A percentile compares a stretch with the other conserved stretches of the same genome.
phyloP scores from a whole-genome alignment of 2,113 vertebrate genomes.

The Lucifuga dentata region DNA sequence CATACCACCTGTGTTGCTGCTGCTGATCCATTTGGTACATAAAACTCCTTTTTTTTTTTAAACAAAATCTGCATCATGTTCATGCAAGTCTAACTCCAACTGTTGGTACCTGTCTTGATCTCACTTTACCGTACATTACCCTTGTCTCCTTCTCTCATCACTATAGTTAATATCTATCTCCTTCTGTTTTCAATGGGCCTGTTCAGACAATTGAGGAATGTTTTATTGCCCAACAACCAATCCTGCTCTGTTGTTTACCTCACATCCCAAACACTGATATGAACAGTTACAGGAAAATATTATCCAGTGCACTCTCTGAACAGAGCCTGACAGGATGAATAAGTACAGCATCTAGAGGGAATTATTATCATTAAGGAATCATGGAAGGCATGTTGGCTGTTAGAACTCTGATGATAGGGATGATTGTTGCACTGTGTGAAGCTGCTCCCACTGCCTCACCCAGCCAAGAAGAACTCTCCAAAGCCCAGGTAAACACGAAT shows the following conservation, averaged over 20 bases:
- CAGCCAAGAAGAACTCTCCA: constrained; percentile 41
- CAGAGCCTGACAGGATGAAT: not conserved
- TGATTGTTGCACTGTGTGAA: constrained; percentile 11
- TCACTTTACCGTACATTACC: not conserved
- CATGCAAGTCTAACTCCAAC: not conserved
- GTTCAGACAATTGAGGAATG: constrained; percentile 60
- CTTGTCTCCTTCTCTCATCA: not conserved
- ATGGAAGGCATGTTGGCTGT: constrained; percentile 33
- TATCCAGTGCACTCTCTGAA: not conserved
- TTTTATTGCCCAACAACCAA: constrained; percentile 28
- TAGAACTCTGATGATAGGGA: constrained; percentile 5
- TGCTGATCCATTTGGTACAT: not conserved
- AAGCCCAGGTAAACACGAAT: constrained; percentile 66
- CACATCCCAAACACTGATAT: constrained; percentile 19
- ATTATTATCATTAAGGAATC: not conserved
- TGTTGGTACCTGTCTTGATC: not conserved
- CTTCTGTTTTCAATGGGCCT: constrained; percentile 9
- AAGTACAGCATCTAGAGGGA: not conserved
- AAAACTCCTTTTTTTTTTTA: not conserved
- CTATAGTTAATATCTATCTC: not conserved
- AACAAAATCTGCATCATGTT: constrained; percentile 23
- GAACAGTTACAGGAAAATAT: not conserved
- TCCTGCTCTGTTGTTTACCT: not conserved
- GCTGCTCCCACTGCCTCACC: constrained; percentile 31
- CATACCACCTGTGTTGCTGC: not conserved